Evolutionary conservation across 64 coral and sea anemone species (phyloP).

Genomic region (Montipora sp.): DNA sequence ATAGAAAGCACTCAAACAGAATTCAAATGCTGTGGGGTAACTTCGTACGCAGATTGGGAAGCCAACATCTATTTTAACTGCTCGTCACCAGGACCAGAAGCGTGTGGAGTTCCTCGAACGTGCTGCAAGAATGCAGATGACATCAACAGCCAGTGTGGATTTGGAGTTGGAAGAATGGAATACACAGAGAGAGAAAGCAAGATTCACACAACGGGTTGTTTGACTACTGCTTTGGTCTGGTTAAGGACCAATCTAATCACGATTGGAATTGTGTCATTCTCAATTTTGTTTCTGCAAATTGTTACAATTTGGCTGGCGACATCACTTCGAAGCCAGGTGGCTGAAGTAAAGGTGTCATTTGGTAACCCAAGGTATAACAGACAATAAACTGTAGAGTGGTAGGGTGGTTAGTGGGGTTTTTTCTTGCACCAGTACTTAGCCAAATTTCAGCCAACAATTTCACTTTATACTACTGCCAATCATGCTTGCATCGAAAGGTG

Average conservation of each 20-base stretch:
- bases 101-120: slow-evolving; percentile 63
- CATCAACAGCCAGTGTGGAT: slow-evolving; percentile 71
- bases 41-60: slow-evolving; percentile 52
- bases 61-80: slow-evolving; percentile 64
- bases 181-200: neutral
- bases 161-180: slow-evolving; percentile 37
- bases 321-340: slow-evolving; percentile 20
- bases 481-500: too few species aligned
- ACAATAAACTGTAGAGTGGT: neutral
- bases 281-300: slow-evolving; percentile 34
- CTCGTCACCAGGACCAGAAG: slow-evolving; percentile 27
- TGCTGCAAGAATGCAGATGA: slow-evolving; percentile 48
- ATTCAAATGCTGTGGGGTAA: slow-evolving; percentile 60
- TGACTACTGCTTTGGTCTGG: slow-evolving; percentile 35
- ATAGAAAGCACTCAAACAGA: slow-evolving; percentile 53
- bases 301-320: slow-evolving; percentile 52
- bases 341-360: slow-evolving; percentile 11
- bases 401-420: neutral
- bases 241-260: slow-evolving; percentile 17
- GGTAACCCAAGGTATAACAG: neutral
- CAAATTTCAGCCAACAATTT: too few species aligned
- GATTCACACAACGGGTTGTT: slow-evolving; percentile 49
- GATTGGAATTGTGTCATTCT: slow-evolving; percentile 10
- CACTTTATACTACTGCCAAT: too few species aligned
- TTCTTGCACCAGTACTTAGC: neutral